Conservation (phyloP, 2,113 vertebrate genomes). For the Tetrao urogallus region DNA sequence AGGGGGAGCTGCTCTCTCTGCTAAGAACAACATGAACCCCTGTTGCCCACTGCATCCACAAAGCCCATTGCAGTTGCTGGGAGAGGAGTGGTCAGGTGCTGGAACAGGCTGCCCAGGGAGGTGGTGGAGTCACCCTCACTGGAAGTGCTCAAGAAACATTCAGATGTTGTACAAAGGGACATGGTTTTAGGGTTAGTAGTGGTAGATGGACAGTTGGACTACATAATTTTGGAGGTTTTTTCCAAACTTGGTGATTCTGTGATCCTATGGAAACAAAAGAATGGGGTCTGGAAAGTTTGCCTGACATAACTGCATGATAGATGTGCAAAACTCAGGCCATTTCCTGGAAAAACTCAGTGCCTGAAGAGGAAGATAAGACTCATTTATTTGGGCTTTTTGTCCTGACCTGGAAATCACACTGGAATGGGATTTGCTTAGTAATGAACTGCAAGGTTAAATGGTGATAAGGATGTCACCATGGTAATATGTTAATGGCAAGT, state of each 20-base stretch:
- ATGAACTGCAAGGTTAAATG: background rate
- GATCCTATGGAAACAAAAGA: background rate
- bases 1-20: background rate
- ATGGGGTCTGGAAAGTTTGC: background rate
- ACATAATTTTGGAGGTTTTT: too few species aligned
- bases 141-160: too few species aligned
- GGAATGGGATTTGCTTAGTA: background rate
- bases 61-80: background rate
- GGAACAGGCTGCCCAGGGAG: too few species aligned
- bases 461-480: constrained; percentile 7
- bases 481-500: background rate
- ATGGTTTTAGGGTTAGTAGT: too few species aligned
- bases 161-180: too few species aligned
- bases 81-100: background rate
- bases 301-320: background rate
- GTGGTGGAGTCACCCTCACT: too few species aligned
- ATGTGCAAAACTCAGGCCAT: background rate
- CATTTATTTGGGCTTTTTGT: background rate
- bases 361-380: background rate
- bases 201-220: too few species aligned
- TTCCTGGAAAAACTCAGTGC: background rate
- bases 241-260: too few species aligned
- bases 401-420: background rate
- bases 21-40: background rate
- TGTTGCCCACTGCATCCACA: background rate